A percentile compares a stretch with the other conserved stretches of the same genome.
phyloP scores from a whole-genome alignment of 2,113 vertebrate genomes.

The Falco punctatus region DNA sequence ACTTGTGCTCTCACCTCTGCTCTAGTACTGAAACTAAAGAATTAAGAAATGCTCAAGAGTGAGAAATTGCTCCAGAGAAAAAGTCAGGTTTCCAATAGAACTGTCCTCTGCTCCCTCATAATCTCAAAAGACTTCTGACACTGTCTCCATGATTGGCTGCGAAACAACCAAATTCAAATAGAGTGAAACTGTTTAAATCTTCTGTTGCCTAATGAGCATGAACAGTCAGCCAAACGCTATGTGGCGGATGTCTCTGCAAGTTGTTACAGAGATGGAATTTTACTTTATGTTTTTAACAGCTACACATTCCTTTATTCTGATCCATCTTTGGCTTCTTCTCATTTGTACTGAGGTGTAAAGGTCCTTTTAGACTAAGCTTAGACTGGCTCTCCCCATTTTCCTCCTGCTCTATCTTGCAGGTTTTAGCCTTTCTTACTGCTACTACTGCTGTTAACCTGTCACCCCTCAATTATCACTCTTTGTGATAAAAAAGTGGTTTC shows the following conservation, averaged over 20 bases:
- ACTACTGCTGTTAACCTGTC: not conserved
- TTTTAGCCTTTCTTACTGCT: not conserved
- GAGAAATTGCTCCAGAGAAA: not conserved
- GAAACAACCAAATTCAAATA: not conserved
- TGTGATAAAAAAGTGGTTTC: not conserved
- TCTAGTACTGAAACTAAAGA: not conserved
- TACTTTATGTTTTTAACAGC: not conserved
- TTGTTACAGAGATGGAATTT: not conserved
- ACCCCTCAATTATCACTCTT: not conserved
- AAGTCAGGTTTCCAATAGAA: not conserved
- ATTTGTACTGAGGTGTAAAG: not conserved
- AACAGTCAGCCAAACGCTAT: not conserved
- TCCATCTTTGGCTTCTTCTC: not conserved
- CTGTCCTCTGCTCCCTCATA: not conserved
- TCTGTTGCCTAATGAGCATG: not conserved
- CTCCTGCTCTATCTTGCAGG: not conserved
- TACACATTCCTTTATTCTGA: not conserved
- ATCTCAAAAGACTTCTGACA: not conserved
- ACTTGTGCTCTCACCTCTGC: not conserved
- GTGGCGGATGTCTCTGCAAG: not conserved
- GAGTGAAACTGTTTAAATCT: not conserved
- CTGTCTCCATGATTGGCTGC: not conserved
- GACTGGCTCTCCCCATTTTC: not conserved
- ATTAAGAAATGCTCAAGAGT: not conserved
- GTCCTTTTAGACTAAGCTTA: not conserved